Base-by-base conservation (phyloP, 2,888 invertebrate genomes). In the Acleris literana region DNA sequence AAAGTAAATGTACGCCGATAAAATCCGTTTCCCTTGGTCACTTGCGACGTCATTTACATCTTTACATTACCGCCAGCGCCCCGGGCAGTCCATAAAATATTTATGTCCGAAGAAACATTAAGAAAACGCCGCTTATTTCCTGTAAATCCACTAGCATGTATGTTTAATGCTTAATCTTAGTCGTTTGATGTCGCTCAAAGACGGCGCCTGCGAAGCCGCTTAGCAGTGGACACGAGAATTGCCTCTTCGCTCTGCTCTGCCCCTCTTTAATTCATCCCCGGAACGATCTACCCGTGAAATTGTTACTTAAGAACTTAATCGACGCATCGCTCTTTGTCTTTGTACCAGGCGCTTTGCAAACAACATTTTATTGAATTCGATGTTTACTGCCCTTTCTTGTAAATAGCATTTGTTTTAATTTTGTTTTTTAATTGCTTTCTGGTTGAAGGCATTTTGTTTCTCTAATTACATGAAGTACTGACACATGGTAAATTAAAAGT, bases 101-200 rank as follows among this genome's bases (percentile, higher is more conserved):
- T 89, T 86, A 89, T 88, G 80, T 79, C 76, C 76, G 76, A 86
- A 87, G 88, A 83, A 85, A 85, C 86, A 86, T 90, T 89, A 88
- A 87, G 86, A 85, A 85, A 87, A 82, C 82, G 79, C 70, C 78
- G 80, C 79, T 84, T 83, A 82, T 82, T 84, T 81, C 81, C 83
- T 63, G 43, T 64, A 59, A 60, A 63, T 67, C 59, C 72, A 80
- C 76, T 77, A 71, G 74, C 83, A 84, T 87, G 86, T 88, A 86
- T 89, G 88, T 89, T 89, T 89, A 88, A 89, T 89, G 87, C 80
- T 80, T 80, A 80, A 85, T 83, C 86, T 83, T 81, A 66, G 71
- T 48, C 82, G 82, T 89, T 91, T 91, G 88, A 90, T 88, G 86
- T 88, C 74, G 72, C 71, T 82, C 80, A 81, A 83, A 84, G 82